Conservation (phyloP, 2,888 invertebrate genomes). For the Polyommatus icarus region DNA sequence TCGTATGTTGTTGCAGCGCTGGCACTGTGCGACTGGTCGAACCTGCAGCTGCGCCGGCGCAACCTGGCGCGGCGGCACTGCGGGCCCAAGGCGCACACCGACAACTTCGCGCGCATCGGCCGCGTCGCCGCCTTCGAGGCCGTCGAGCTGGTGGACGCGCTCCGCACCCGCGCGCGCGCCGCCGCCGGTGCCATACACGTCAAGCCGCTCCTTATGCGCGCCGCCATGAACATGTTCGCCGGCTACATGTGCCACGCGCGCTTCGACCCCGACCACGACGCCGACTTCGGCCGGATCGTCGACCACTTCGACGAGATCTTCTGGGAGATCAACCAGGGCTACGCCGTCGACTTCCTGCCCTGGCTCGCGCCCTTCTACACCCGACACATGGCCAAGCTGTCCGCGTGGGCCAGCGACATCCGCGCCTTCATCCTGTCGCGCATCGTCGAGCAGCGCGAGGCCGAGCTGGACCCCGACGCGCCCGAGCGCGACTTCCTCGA, state of each 20-base stretch:
- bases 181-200: slow-evolving; percentile 76
- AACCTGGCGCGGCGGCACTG: slow-evolving; percentile 90
- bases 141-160: slow-evolving; percentile 79
- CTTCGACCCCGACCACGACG: slow-evolving; percentile 84
- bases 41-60: slow-evolving; percentile 87
- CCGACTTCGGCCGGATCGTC: slow-evolving; percentile 84
- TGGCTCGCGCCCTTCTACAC: slow-evolving; percentile 88
- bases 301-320: slow-evolving; percentile 91
- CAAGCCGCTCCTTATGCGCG: slow-evolving; percentile 86
- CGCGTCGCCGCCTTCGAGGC: slow-evolving; percentile 85
- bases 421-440: slow-evolving; percentile 86
- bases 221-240: slow-evolving; percentile 91
- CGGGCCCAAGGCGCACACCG: slow-evolving; percentile 87
- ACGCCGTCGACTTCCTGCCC: slow-evolving; percentile 92
- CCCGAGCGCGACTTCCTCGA: slow-evolving; percentile 90
- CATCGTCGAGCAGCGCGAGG: slow-evolving; percentile 82
- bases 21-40: slow-evolving; percentile 93
- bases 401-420: slow-evolving; percentile 85
- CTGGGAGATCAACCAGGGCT: slow-evolving; percentile 95
- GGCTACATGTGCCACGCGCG: slow-evolving; percentile 92
- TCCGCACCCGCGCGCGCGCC: slow-evolving; percentile 64
- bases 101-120: slow-evolving; percentile 86
- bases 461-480: slow-evolving; percentile 78
- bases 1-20: slow-evolving; percentile 82
- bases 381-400: slow-evolving; percentile 84